Percentiles rank a stretch among this genome's conserved stretches.
phyloP scores from a whole-genome alignment of 2,888 invertebrate species.

The Sicus ferrugineus region DNA sequence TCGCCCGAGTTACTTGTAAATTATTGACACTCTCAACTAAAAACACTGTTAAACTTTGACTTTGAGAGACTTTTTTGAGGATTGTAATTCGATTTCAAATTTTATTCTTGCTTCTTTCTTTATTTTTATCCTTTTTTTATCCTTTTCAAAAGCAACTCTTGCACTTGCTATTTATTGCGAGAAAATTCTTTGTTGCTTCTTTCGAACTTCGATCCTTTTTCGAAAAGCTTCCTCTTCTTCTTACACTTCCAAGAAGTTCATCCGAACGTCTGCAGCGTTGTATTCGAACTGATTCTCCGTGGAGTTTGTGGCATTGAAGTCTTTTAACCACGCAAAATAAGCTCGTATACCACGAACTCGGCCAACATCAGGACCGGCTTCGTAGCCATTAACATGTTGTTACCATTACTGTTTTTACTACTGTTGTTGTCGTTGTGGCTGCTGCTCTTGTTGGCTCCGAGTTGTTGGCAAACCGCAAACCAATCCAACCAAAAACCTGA shows the following conservation, averaged over 20 bases:
- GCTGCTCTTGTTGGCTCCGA: background rate
- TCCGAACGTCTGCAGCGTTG: slow-evolving; percentile 22
- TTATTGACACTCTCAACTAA: too few species aligned
- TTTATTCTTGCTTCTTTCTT: background rate
- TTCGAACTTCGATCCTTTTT: background rate
- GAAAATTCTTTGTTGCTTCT: background rate
- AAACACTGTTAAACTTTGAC: too few species aligned
- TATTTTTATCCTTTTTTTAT: slow-evolving; percentile 10
- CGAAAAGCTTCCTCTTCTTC: background rate
- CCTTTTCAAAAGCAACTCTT: background rate
- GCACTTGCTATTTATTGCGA: background rate
- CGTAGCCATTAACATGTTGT: background rate
- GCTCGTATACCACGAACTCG: slow-evolving; percentile 3
- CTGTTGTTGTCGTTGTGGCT: slow-evolving; percentile 12
- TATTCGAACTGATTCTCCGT: slow-evolving; percentile 25
- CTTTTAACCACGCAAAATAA: slow-evolving; percentile 31
- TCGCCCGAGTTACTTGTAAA: too few species aligned
- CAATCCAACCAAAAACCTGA: background rate
- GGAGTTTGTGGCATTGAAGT: slow-evolving; percentile 18
- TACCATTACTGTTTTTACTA: background rate
- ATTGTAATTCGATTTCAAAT: background rate
- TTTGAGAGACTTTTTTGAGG: background rate
- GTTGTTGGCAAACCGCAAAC: background rate
- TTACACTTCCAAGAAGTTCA: background rate
- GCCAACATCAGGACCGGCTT: slow-evolving; percentile 20